Evolutionary conservation across 2,797 vertebrate species (phyloP), one percentile per base, ranked within the genome.

Genomic region (Hemibagrus guttatus): DNA sequence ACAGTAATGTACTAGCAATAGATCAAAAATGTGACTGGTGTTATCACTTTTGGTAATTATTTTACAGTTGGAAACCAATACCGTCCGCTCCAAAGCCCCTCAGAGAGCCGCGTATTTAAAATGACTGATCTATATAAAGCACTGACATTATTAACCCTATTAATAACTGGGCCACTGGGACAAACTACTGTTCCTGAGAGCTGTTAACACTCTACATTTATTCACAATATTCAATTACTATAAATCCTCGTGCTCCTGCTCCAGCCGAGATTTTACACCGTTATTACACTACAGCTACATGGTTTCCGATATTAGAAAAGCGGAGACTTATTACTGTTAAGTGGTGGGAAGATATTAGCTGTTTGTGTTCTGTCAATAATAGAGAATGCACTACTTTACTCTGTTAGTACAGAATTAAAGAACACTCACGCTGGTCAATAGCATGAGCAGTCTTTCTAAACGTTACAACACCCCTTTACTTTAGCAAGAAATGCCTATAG

Each of bases 401-500:
- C 39, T 19, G n/a, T 52, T 66, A 61, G 46, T 75, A 80, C 31
- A 19, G 23, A 49, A 59, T 35, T 69, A 64, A 46, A 63, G 16
- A 81, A 64, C 28, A 69, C 64, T 58, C 19, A 13, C 1, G 9
- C 17, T 39, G 54, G 52, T 71, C n/a, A 13, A 81, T n/a, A 59
- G 54, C 19, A 78, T 6, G 2, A 39, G 21, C 23, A 26, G 13
- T 75, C n/a, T 12, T 49, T 74, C 23, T 74, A 13, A 49, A 74
- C 11, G 4, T 61, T 42, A 42, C 58, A 46, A 63, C 49, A 54
- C 1, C 3, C 14, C 16, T 35, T 35, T 28, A 49, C 6, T 52
- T 12, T 17, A 3, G 88, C 74, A 52, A 86, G 87, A 91, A 88
- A 89, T 90, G 88, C 90, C 76, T 56, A 87, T 66, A 88, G 79